These are phyloP conservation scores for Mycetomoellerius zeteki DNA, from an alignment of 1,140 invertebrate species.

Conservation along the genomic window DNA sequence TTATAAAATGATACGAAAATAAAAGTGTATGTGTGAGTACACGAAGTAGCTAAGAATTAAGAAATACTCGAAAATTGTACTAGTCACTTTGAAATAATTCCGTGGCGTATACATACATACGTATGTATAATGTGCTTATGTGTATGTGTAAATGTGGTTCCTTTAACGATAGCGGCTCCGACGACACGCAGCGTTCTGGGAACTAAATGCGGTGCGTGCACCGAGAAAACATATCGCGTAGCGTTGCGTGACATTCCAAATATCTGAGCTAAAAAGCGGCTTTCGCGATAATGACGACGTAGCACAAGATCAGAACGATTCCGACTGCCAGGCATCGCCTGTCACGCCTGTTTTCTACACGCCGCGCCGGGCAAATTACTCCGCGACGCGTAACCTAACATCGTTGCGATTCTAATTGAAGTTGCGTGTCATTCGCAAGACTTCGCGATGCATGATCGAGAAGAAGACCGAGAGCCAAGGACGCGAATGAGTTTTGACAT, in stretches of 20 bases:
- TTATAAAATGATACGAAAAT: neutral
- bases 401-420: constrained; percentile 61
- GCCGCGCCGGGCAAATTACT: constrained; percentile 47
- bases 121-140: neutral
- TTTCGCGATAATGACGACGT: constrained; percentile 55
- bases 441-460: constrained; percentile 27
- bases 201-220: constrained; percentile 61
- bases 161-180: constrained; percentile 43
- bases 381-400: constrained; percentile 57
- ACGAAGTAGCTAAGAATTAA: neutral
- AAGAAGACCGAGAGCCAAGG: constrained; percentile 26
- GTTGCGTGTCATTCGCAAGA: constrained; percentile 56
- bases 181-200: constrained; percentile 49
- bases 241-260: constrained; percentile 61
- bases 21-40: neutral
- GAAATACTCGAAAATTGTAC: neutral
- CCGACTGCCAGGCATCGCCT: constrained; percentile 40
- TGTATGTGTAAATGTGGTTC: neutral
- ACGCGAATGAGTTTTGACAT: constrained; percentile 49
- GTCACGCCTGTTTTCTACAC: constrained; percentile 61
- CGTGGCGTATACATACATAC: neutral
- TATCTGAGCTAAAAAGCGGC: constrained; percentile 57
- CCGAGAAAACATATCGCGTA: constrained; percentile 45
- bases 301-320: constrained; percentile 45
- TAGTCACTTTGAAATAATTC: constrained; percentile 31